Evolutionary conservation across 2,113 vertebrate genomes (phyloP).

Genomic region (Daboia siamensis): DNA sequence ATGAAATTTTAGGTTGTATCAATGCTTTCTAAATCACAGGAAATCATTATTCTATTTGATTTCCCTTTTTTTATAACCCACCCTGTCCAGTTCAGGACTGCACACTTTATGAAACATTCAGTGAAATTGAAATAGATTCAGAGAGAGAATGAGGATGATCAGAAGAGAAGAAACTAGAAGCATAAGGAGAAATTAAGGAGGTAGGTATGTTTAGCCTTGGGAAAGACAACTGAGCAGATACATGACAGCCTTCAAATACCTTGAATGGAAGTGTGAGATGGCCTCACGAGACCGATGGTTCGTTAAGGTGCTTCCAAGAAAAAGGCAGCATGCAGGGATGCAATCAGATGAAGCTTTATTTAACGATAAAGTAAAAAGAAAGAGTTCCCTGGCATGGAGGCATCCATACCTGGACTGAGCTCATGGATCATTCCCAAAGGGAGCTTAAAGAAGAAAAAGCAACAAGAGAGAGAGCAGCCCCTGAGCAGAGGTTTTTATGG

Average conservation of each 20-base stretch:
- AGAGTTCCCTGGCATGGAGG: too few relatives aligned
- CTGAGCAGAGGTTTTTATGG: too few relatives aligned
- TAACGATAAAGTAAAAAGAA: too few relatives aligned
- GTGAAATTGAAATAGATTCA: not conserved
- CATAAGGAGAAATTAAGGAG: not conserved
- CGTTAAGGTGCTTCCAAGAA: too few relatives aligned
- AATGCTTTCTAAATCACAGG: not conserved
- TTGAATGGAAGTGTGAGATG: not conserved
- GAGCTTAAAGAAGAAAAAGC: too few relatives aligned
- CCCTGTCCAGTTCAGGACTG: not conserved
- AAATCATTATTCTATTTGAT: not conserved
- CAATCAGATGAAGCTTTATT: too few relatives aligned
- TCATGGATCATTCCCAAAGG: too few relatives aligned
- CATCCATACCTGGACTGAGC: too few relatives aligned
- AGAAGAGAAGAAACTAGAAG: not conserved
- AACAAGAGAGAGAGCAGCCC: too few relatives aligned
- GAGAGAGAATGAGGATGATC: not conserved
- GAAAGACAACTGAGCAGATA: not conserved
- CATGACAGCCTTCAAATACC: not conserved
- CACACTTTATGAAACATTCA: not conserved
- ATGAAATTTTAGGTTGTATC: not conserved
- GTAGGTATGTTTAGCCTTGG: not conserved
- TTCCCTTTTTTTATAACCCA: not conserved
- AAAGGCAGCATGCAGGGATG: too few relatives aligned
- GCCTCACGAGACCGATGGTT: too few relatives aligned